Percentiles rank a stretch among this genome's conserved stretches.
Evolutionary conservation across 2,888 invertebrate species (phyloP).

Genomic region (Xestia xanthographa): DNA sequence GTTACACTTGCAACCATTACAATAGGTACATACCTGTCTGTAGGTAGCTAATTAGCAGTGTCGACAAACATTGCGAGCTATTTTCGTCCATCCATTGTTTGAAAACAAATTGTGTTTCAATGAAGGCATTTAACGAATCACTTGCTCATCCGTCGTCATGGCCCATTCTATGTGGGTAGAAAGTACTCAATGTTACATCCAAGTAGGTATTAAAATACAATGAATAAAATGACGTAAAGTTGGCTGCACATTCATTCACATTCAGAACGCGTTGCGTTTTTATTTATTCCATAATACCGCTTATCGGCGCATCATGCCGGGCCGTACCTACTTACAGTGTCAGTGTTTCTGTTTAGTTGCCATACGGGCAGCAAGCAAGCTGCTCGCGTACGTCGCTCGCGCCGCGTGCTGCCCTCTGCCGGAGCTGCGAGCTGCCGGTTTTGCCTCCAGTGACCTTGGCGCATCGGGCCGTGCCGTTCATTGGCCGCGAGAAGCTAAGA

Average conservation of each 20-base stretch:
- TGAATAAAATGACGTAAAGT: slow-evolving; percentile 73
- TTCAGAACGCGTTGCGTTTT: slow-evolving; percentile 83
- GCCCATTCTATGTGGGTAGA: slow-evolving; percentile 48
- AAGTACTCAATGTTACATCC: slow-evolving; percentile 49
- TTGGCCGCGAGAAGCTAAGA: slow-evolving; percentile 85
- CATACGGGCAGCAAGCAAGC: slow-evolving; percentile 85
- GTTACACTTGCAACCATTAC: not conserved
- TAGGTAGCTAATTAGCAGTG: slow-evolving; percentile 24
- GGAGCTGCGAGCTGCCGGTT: slow-evolving; percentile 73
- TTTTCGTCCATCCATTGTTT: slow-evolving; percentile 48
- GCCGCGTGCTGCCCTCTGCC: slow-evolving; percentile 81
- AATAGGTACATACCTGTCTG: not conserved
- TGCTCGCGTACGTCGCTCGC: slow-evolving; percentile 77
- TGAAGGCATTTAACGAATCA: slow-evolving; percentile 27
- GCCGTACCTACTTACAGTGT: slow-evolving; percentile 71
- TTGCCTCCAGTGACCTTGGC: slow-evolving; percentile 85
- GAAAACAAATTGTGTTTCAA: slow-evolving; percentile 50
- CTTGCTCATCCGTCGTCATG: slow-evolving; percentile 13
- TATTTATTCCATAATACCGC: slow-evolving; percentile 88
- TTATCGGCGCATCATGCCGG: slow-evolving; percentile 87
- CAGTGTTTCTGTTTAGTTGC: slow-evolving; percentile 84
- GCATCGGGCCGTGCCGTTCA: slow-evolving; percentile 85
- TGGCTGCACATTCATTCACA: slow-evolving; percentile 83
- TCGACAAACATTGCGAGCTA: slow-evolving; percentile 40
- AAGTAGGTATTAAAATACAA: slow-evolving; percentile 60